Conservation (phyloP, 92 coral and sea anemone species). For the Desmophyllum pertusum region DNA sequence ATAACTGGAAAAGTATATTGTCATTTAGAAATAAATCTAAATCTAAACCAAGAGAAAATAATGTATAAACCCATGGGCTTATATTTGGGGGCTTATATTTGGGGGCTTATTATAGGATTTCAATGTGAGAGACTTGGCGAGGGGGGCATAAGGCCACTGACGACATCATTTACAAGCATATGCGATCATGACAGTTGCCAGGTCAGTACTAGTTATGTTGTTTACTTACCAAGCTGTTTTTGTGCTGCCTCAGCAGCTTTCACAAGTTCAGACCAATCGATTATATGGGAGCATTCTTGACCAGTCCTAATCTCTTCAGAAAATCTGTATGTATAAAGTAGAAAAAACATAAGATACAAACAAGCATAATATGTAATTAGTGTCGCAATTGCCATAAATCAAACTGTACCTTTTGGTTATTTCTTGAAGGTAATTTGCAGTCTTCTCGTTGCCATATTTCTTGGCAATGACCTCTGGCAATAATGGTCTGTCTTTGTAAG, state of each 20-base stretch:
- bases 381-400: not conserved
- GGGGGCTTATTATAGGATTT: too few relatives aligned
- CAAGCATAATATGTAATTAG: not conserved
- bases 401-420: not conserved
- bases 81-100: too few relatives aligned
- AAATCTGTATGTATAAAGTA: not conserved
- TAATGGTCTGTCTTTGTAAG: not conserved
- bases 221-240: not conserved
- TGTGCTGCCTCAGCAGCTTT: not conserved
- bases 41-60: too few relatives aligned
- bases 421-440: constrained; percentile 9
- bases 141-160: too few relatives aligned
- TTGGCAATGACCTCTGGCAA: constrained; percentile 27
- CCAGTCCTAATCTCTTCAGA: not conserved
- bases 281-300: not conserved
- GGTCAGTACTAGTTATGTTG: not conserved
- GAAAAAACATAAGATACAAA: not conserved
- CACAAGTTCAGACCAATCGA: constrained; percentile 8
- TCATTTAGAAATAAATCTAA: too few relatives aligned
- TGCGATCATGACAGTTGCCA: not conserved
- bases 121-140: too few relatives aligned
- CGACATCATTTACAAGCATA: not conserved
- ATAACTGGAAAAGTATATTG: too few relatives aligned
- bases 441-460: constrained; percentile 5
- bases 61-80: too few relatives aligned